These are phyloP conservation scores for Venustoraphidia nigricollis DNA, from an alignment of 2,888 invertebrate genomes.

Conservation along the genomic window DNA sequence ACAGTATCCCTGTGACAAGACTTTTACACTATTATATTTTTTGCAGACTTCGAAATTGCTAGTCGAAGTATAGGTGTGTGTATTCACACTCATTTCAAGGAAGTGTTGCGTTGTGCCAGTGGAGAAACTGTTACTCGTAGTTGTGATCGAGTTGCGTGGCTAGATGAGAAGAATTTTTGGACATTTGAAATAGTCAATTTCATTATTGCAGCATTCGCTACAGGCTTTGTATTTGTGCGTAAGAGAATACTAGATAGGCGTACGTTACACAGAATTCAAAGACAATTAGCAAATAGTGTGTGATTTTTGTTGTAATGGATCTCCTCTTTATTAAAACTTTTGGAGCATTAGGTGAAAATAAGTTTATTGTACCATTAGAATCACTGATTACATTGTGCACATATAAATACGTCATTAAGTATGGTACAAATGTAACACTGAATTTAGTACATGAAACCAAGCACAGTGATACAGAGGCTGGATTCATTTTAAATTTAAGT, in stretches of 20 bases:
- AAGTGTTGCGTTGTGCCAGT: conserved; percentile 63
- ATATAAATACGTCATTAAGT: conserved; percentile 29
- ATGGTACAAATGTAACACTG: conserved; percentile 18
- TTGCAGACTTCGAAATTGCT: conserved; percentile 61
- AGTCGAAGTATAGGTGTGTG: conserved; percentile 73
- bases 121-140: conserved; percentile 71
- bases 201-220: conserved; percentile 45
- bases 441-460: neutral
- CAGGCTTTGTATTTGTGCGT: conserved; percentile 45
- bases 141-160: conserved; percentile 71
- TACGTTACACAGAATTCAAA: conserved; percentile 50
- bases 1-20: neutral
- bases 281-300: conserved; percentile 51
- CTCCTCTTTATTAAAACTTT: conserved; percentile 24
- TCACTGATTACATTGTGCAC: conserved; percentile 46
- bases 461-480: conserved; percentile 10
- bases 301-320: conserved; percentile 19
- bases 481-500: conserved; percentile 5
- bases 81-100: conserved; percentile 69
- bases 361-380: conserved; percentile 36
- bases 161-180: conserved; percentile 75
- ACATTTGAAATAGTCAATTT: conserved; percentile 62
- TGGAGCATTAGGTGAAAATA: conserved; percentile 16
- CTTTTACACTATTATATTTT: conserved; percentile 1
- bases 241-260: conserved; percentile 49